Percentiles rank a stretch among this genome's conserved stretches.
phyloP scores from a whole-genome alignment of 2,113 vertebrate genomes.

The Aldabrachelys gigantea region DNA sequence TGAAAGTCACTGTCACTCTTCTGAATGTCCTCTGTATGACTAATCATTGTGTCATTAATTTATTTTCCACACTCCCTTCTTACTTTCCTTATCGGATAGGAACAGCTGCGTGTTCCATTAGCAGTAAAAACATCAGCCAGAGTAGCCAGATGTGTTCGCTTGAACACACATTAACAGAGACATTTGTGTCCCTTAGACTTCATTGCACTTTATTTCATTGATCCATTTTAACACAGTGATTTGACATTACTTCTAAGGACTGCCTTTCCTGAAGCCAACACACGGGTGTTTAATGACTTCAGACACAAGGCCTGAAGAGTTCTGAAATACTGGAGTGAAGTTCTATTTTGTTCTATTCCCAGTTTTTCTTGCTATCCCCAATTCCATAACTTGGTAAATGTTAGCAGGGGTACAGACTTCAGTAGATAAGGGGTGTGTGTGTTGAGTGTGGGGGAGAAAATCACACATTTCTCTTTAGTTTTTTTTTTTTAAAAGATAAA shows the following conservation, averaged over 20 bases:
- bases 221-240: not conserved
- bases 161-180: not conserved
- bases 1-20: not conserved
- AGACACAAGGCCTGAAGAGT: not conserved
- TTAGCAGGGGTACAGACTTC: not conserved
- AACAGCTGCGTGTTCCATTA: rapidly evolving
- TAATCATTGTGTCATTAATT: rapidly evolving
- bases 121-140: not conserved
- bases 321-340: not conserved
- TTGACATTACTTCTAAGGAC: not conserved
- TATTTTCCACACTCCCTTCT: not conserved
- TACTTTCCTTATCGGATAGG: not conserved
- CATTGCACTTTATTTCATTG: rapidly evolving
- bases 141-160: not conserved
- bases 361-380: not conserved
- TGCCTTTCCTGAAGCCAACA: not conserved
- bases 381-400: not conserved
- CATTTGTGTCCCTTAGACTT: rapidly evolving
- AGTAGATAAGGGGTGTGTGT: rapidly evolving
- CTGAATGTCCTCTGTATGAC: not conserved
- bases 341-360: not conserved
- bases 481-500: not conserved
- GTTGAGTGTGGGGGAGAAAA: not conserved
- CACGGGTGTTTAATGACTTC: not conserved
- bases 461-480: not conserved